These are phyloP conservation scores for Trogon melanurus DNA, from an alignment of 2,113 vertebrate genomes.

Conservation along the genomic window DNA sequence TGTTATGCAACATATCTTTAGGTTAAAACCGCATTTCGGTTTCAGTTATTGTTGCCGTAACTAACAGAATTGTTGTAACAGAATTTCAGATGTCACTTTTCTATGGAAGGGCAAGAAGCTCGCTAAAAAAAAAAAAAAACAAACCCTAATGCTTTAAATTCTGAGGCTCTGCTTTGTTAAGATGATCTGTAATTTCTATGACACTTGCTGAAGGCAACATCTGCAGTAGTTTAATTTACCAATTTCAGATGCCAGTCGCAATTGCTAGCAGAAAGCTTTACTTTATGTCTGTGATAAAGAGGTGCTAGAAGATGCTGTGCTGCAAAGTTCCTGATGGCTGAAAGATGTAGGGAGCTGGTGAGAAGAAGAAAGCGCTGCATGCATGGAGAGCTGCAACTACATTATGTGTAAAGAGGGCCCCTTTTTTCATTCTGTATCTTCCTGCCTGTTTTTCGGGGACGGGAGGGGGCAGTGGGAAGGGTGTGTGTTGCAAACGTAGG, in stretches of 20 bases:
- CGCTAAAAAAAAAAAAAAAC: neutral
- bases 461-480: constrained; percentile 41
- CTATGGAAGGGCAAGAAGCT: neutral
- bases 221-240: neutral
- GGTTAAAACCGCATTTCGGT: constrained; percentile 43
- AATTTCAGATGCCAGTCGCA: neutral
- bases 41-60: constrained; percentile 55
- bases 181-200: neutral
- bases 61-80: constrained; percentile 16
- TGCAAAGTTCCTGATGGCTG: constrained; percentile 21
- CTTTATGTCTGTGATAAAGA: neutral
- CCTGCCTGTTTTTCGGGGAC: constrained; percentile 47
- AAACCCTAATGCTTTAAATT: neutral
- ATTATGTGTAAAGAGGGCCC: constrained; percentile 29
- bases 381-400: constrained; percentile 4
- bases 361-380: neutral
- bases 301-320: neutral
- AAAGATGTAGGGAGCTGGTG: neutral
- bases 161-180: neutral
- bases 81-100: constrained; percentile 13
- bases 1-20: constrained; percentile 41
- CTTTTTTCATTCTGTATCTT: constrained; percentile 59
- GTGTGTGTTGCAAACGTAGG: constrained; percentile 80
- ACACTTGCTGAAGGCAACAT: constrained; percentile 20
- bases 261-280: neutral